phyloP scores from a whole-genome alignment of 2,797 vertebrate genomes.

The Sebastes iracundus region DNA sequence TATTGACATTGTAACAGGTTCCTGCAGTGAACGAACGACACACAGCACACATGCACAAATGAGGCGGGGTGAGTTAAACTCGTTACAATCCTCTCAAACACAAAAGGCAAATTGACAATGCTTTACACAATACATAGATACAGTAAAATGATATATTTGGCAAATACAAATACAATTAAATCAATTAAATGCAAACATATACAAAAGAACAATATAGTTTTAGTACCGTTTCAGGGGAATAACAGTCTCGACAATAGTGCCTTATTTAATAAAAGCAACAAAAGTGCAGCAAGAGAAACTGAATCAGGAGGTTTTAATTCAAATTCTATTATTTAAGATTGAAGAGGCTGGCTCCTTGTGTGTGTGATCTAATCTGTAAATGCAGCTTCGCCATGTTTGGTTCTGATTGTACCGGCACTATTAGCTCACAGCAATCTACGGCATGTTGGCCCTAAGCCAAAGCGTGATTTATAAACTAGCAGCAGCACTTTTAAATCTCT shows the following conservation, averaged over 20 bases:
- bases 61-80: not conserved
- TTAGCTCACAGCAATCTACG: not conserved
- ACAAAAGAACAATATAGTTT: not conserved
- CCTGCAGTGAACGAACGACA: conserved; percentile 3
- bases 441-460: conserved; percentile 24
- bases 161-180: not conserved
- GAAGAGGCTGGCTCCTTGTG: not conserved
- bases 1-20: conserved; percentile 29
- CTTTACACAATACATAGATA: not conserved
- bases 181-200: not conserved
- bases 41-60: not conserved
- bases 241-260: not conserved
- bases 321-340: not conserved
- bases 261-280: not conserved
- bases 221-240: not conserved
- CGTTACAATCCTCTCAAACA: not conserved
- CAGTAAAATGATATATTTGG: not conserved
- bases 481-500: conserved; percentile 29
- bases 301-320: not conserved
- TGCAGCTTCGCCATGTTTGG: not conserved
- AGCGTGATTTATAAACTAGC: conserved; percentile 42
- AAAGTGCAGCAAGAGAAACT: not conserved
- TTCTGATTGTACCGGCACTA: not conserved
- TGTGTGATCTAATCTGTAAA: not conserved
- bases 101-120: not conserved